Evolutionary conservation across 2,888 invertebrate genomes (phyloP).

Genomic region (Eristalinus aeneus): DNA sequence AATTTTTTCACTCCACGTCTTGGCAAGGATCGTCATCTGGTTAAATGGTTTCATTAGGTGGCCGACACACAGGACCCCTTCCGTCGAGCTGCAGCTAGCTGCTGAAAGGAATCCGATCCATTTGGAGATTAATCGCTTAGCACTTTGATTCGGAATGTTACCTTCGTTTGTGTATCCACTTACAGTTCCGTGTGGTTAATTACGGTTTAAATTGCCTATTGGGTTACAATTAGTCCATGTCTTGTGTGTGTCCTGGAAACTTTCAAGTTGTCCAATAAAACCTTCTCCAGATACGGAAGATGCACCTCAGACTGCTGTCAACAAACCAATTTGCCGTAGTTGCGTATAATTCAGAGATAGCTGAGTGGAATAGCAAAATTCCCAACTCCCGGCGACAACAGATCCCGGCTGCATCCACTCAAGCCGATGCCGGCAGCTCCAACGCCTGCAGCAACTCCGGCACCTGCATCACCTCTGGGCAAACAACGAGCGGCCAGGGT

Average conservation of each 20-base stretch:
- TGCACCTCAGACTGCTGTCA: conserved; percentile 46
- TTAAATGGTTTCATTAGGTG: conserved; percentile 67
- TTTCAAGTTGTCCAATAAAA: conserved; percentile 39
- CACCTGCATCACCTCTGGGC: conserved; percentile 7
- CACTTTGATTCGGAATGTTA: conserved; percentile 18
- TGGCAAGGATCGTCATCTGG: conserved; percentile 30
- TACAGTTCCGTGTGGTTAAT: conserved; percentile 18
- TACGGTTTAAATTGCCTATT: conserved; percentile 15
- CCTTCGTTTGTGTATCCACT: neutral
- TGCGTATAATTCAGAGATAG: conserved; percentile 41
- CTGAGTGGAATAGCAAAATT: conserved; percentile 16
- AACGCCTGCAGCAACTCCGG: neutral
- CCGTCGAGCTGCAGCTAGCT: neutral
- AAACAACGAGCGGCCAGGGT: conserved; percentile 37
- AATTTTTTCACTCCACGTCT: conserved; percentile 62
- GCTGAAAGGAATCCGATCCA: neutral
- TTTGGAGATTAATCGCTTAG: conserved; percentile 24
- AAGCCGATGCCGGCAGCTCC: neutral
- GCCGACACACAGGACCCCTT: neutral
- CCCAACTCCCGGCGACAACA: neutral
- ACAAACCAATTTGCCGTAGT: conserved; percentile 62
- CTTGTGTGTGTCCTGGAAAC: conserved; percentile 5
- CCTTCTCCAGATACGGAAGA: conserved; percentile 12
- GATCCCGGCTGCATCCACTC: neutral
- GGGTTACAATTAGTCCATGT: conserved; percentile 30